These are phyloP conservation scores for Cryptops parisi DNA, from an alignment of 2,888 invertebrate species.

Conservation along the genomic window DNA sequence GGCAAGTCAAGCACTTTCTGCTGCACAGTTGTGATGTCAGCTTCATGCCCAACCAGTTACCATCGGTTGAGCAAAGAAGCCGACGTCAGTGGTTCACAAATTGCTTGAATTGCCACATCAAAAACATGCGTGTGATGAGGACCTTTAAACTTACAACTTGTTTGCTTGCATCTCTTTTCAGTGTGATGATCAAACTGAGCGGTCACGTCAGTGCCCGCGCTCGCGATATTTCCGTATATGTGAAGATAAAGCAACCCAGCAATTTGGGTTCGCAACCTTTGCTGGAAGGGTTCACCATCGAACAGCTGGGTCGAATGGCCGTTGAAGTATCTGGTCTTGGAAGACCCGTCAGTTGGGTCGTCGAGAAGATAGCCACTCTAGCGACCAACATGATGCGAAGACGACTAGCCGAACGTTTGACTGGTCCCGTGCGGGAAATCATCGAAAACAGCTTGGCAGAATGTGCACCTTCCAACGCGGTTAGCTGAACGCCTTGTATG, in stretches of 20 bases:
- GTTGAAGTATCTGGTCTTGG: slow-evolving; percentile 17
- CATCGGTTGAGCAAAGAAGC: no score
- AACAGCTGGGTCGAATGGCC: slow-evolving; percentile 15
- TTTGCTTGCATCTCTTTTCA: background rate
- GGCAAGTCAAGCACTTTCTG: no score
- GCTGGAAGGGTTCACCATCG: slow-evolving; percentile 17
- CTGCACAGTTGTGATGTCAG: no score
- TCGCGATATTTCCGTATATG: slow-evolving; percentile 16
- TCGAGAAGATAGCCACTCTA: slow-evolving; percentile 16
- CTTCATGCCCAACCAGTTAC: no score
- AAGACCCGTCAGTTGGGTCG: slow-evolving; percentile 16
- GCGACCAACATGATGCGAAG: slow-evolving; percentile 17
- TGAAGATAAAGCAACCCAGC: slow-evolving; percentile 17
- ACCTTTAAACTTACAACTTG: background rate
- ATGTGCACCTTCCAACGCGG: background rate
- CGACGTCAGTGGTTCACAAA: no score
- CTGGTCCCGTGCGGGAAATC: slow-evolving; percentile 17
- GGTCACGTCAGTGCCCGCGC: slow-evolving; percentile 17
- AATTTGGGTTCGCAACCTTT: slow-evolving; percentile 15
- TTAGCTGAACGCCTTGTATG: no score
- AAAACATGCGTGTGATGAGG: no score
- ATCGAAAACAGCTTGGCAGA: slow-evolving; percentile 16
- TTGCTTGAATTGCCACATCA: no score
- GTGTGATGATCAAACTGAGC: slow-evolving; percentile 15
- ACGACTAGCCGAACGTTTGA: slow-evolving; percentile 15